Evolutionary conservation across 35 echinoderm and acorn worm genomes (phyloP).

Genomic region (Ophiothrix spiculata): DNA sequence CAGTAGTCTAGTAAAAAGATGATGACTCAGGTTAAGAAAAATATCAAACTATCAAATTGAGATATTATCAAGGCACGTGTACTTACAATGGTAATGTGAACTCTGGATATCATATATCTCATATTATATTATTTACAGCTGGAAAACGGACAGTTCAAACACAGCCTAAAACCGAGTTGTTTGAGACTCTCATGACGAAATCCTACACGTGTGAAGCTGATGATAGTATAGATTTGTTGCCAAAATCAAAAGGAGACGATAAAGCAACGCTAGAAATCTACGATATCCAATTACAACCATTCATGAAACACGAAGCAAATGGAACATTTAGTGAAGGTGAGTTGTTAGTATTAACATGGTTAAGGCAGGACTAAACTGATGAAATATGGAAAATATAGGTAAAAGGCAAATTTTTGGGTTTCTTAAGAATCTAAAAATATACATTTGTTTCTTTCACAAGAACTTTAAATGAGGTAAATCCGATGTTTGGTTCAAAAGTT

Average conservation of each 20-base stretch:
- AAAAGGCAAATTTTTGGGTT: neutral
- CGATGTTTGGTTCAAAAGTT: neutral
- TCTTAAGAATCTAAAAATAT: neutral
- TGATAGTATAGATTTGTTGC: slow-evolving; percentile 43
- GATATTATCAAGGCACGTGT: too few relatives aligned
- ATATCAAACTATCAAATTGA: too few relatives aligned
- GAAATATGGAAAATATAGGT: neutral
- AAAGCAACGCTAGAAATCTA: slow-evolving; percentile 58
- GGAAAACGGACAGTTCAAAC: slow-evolving; percentile 29
- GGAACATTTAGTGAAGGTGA: slow-evolving; percentile 80
- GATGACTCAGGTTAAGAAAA: too few relatives aligned
- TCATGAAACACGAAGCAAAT: slow-evolving; percentile 35
- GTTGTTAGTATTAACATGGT: neutral
- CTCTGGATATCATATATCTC: neutral
- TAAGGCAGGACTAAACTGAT: neutral
- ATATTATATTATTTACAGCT: slow-evolving; percentile 28
- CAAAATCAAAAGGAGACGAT: slow-evolving; percentile 16
- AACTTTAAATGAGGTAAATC: neutral
- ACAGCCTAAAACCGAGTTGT: slow-evolving; percentile 12
- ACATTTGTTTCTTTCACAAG: neutral
- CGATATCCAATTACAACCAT: slow-evolving; percentile 72
- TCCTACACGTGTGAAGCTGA: slow-evolving; percentile 54
- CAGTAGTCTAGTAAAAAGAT: too few relatives aligned
- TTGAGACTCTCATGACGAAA: slow-evolving; percentile 29
- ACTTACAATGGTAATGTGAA: too few relatives aligned